phyloP scores from a whole-genome alignment of 2,113 vertebrate genomes.

The Phalacrocorax aristotelis region DNA sequence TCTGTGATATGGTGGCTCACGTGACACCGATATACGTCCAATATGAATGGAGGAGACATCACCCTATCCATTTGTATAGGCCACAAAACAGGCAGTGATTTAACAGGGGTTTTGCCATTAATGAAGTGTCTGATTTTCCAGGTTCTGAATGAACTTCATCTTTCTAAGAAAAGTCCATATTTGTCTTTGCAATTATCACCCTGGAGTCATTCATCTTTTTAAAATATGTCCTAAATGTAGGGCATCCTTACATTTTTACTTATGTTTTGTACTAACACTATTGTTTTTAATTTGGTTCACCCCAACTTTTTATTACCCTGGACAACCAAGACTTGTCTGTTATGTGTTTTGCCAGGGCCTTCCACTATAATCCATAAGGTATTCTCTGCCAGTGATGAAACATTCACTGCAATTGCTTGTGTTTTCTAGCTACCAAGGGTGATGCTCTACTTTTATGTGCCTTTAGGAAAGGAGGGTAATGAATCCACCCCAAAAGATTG shows the following conservation, averaged over 20 bases:
- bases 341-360: background rate
- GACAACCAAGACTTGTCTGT: background rate
- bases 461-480: background rate
- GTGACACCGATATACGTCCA: background rate
- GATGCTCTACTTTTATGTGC: background rate
- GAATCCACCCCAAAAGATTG: background rate
- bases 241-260: background rate
- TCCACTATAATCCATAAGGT: background rate
- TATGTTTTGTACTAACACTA: background rate
- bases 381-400: background rate
- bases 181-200: background rate
- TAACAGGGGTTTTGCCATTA: background rate
- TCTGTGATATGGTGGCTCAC: background rate
- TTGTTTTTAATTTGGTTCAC: background rate
- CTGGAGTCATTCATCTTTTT: accelerated
- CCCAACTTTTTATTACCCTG: background rate
- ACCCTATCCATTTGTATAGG: background rate
- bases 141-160: background rate
- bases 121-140: background rate
- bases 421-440: background rate
- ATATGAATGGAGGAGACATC: background rate
- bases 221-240: background rate
- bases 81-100: background rate
- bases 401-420: background rate
- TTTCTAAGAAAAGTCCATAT: background rate